Evolutionary conservation across 1,140 invertebrate genomes (phyloP), one percentile per base, ranked within the genome.

Genomic region (Agrypnia vestita): DNA sequence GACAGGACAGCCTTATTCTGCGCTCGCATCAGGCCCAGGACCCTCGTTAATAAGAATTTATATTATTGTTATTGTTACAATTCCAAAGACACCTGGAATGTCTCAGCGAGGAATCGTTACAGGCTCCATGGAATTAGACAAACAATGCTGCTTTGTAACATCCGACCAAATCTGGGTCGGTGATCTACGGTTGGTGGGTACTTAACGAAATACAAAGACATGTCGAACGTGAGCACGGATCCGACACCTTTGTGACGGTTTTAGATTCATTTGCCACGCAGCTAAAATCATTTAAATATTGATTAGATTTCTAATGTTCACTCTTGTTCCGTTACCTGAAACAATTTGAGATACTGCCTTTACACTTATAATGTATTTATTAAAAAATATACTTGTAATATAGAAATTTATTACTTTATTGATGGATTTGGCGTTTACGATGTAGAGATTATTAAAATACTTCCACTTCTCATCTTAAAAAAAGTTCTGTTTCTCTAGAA

Each of bases 41-140:
- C 80, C 80, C 80, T 82, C 80, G 80, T 82, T 82, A 82, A 82
- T 82, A 79, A 76, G 80, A 82, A 82, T 82, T 82, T 77, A 82
- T 79, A 79, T 74, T 76, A 82, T 82, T 82, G 72, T 69, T 35
- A 25, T 64, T 69, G 64, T 69, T 47, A 79, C 80, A 76, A 79
- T 79, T 55, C 46, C 72, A 80, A 82, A 82, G 81, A 82, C 81
- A 82, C 81, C 81, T 80, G 81, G 81, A 82, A 82, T 82, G 77
- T 62, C 35, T 43, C 19, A 53, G 12, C n/a, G n/a, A 73, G 47
- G 21, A 73, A 55, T 73, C 67, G 43, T 71, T 46, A 61, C 47
- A 55, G 19, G 3, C 69, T 73, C 47, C 21, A 51, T 53, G 69
- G 69, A 73, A 73, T 73, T 73, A 73, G 51, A 53, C 69, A 73